Conservation (phyloP, 2,888 invertebrate species). For the Nomada ferruginata region DNA sequence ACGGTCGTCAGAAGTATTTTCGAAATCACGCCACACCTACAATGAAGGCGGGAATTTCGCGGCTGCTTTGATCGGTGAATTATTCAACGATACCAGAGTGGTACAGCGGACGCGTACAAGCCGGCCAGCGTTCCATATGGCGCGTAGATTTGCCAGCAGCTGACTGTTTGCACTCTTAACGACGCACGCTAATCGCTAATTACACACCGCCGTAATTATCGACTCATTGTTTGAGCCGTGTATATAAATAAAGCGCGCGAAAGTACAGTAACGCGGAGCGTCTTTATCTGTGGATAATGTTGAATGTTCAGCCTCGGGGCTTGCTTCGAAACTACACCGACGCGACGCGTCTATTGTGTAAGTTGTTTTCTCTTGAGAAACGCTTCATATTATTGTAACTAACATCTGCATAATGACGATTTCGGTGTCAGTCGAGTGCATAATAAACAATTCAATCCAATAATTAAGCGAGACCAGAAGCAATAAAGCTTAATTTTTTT, state of each 20-base stretch:
- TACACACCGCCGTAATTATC: slow-evolving; percentile 76
- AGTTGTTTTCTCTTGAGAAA: slow-evolving; percentile 5
- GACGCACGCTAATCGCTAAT: slow-evolving; percentile 73
- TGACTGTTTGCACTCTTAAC: slow-evolving; percentile 55
- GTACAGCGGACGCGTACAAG: slow-evolving; percentile 20
- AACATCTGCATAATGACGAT: not conserved
- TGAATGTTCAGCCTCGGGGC: slow-evolving; percentile 21
- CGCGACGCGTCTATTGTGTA: slow-evolving; percentile 9
- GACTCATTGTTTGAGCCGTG: slow-evolving; percentile 64
- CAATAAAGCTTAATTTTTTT: too few species aligned
- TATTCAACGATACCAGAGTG: slow-evolving; percentile 36
- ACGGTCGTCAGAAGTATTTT: slow-evolving; percentile 5
- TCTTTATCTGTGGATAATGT: slow-evolving; percentile 24
- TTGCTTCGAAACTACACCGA: slow-evolving; percentile 18
- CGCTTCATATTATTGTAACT: not conserved
- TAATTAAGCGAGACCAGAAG: too few species aligned
- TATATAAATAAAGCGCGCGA: slow-evolving; percentile 60
- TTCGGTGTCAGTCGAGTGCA: too few species aligned
- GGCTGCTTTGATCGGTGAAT: slow-evolving; percentile 45
- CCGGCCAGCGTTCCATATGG: slow-evolving; percentile 43
- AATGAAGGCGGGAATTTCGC: slow-evolving; percentile 35
- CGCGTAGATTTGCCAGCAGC: slow-evolving; percentile 47
- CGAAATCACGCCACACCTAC: not conserved
- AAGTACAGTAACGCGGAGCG: slow-evolving; percentile 27
- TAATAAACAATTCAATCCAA: not conserved